phyloP scores from a whole-genome alignment of 2,797 vertebrate genomes.

The Antennarius maculatus region DNA sequence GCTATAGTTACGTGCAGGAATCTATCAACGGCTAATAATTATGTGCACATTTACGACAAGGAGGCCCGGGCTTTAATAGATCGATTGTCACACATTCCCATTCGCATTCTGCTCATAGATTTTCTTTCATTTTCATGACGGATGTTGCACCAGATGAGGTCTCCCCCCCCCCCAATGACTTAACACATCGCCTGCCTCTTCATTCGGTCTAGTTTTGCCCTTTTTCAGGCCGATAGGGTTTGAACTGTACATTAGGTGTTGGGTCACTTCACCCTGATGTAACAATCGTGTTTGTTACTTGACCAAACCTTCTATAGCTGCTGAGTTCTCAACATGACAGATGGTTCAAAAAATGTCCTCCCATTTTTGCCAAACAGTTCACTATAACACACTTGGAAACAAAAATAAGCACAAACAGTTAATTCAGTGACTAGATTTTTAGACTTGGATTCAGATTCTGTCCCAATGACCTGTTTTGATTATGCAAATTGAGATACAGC shows the following conservation, averaged over 20 bases:
- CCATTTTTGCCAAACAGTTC: too few relatives aligned
- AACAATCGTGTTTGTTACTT: neutral
- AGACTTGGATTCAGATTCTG: too few relatives aligned
- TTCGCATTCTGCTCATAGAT: constrained; percentile 70
- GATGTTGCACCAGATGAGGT: constrained; percentile 55
- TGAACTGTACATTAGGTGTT: neutral
- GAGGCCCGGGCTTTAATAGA: constrained; percentile 57
- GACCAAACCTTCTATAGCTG: neutral
- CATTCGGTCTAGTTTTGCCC: neutral
- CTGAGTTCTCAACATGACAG: too few relatives aligned
- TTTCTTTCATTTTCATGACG: constrained; percentile 73
- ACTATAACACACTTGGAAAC: too few relatives aligned
- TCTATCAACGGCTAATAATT: constrained; percentile 77
- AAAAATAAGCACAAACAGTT: too few relatives aligned
- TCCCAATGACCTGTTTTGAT: too few relatives aligned
- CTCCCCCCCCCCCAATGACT: constrained; percentile 38
- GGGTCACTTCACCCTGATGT: neutral
- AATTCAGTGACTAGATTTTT: too few relatives aligned
- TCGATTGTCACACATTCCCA: constrained; percentile 63
- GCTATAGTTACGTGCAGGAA: constrained; percentile 46
- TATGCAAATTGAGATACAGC: too few relatives aligned
- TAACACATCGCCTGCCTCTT: neutral
- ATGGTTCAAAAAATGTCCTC: too few relatives aligned
- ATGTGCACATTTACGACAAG: constrained; percentile 72
- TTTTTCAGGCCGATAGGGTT: neutral